Evolutionary conservation across 2,113 vertebrate species (phyloP).

Genomic region (Catagonus wagneri): DNA sequence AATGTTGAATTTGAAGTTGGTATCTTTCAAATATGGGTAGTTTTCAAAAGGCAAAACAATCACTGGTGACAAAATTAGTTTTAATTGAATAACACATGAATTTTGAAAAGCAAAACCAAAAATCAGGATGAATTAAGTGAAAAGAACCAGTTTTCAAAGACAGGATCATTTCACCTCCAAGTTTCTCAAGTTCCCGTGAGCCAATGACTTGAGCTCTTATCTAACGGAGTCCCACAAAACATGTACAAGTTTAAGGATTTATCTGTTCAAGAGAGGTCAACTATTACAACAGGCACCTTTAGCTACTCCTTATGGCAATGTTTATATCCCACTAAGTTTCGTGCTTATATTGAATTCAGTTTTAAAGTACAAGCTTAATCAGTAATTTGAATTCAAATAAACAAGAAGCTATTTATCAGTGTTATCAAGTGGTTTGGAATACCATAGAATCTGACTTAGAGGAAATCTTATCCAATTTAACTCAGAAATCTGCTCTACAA

Average conservation of each 20-base stretch:
- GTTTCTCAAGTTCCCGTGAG: neutral
- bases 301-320: neutral
- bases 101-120: slow-evolving; percentile 14
- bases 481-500: neutral
- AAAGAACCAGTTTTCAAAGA: slow-evolving; percentile 19
- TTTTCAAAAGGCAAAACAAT: slow-evolving; percentile 55
- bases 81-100: neutral
- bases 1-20: neutral
- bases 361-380: slow-evolving; percentile 43
- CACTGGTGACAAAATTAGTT: neutral
- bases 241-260: neutral
- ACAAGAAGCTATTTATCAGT: neutral
- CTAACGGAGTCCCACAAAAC: neutral
- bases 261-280: neutral
- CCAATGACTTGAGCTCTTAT: neutral
- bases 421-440: slow-evolving; percentile 6
- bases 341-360: neutral
- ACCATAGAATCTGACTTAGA: neutral
- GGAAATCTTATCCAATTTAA: neutral
- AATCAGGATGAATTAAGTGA: neutral
- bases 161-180: neutral
- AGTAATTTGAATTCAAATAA: neutral
- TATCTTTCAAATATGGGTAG: neutral
- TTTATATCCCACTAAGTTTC: neutral
- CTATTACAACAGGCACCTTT: neutral